Conservation (phyloP, 1,140 invertebrate species). For the Globodera ellingtonae region DNA sequence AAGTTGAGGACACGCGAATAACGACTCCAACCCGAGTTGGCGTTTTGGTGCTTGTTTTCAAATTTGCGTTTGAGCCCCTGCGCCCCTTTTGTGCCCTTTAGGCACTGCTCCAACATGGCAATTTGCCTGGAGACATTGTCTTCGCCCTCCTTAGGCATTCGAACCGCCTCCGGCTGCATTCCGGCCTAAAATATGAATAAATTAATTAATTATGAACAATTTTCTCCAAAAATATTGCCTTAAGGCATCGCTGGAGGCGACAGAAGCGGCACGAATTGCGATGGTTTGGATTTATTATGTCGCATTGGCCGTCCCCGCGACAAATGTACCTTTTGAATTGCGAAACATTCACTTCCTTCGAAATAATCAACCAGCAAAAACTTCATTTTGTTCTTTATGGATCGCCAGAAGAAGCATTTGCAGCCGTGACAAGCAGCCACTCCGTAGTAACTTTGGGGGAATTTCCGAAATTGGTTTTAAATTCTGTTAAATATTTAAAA, state of each 20-base stretch:
- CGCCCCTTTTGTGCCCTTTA: neutral
- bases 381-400: slow-evolving; percentile 67
- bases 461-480: neutral
- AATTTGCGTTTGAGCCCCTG: neutral
- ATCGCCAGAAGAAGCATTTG: slow-evolving; percentile 89
- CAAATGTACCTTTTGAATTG: slow-evolving; percentile 34
- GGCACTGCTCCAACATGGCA: slow-evolving; percentile 21
- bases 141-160: slow-evolving; percentile 37
- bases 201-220: neutral
- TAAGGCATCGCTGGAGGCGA: slow-evolving; percentile 90
- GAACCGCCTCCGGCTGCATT: slow-evolving; percentile 57
- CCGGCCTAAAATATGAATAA: slow-evolving; percentile 68
- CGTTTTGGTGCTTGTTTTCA: slow-evolving; percentile 28
- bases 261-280: slow-evolving; percentile 87
- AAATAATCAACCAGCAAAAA: neutral
- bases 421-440: slow-evolving; percentile 87
- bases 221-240: neutral
- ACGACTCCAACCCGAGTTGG: slow-evolving; percentile 30
- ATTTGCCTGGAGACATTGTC: slow-evolving; percentile 19
- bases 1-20: slow-evolving; percentile 40
- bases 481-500: slow-evolving; percentile 9
- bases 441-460: slow-evolving; percentile 74
- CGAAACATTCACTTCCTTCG: slow-evolving; percentile 18
- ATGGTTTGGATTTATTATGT: slow-evolving; percentile 74
- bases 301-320: slow-evolving; percentile 35